Evolutionary conservation across 1,140 invertebrate species (phyloP).

Genomic region (Platyura marginata): DNA sequence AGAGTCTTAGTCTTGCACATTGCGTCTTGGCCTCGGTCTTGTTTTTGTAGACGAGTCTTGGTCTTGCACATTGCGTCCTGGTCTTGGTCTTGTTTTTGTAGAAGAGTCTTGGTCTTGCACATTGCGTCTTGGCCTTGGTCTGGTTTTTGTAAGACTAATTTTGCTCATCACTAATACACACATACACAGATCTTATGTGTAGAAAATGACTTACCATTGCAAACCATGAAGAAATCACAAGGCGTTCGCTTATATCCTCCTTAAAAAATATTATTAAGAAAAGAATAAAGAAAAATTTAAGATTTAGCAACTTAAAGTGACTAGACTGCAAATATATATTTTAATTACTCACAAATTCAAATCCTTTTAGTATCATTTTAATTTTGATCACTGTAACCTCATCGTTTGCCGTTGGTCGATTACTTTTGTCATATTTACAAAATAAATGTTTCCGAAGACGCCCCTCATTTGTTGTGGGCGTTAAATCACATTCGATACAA

Average conservation of each 20-base stretch:
- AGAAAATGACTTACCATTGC: background rate
- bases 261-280: no score
- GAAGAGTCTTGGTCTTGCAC: no score
- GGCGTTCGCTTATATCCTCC: background rate
- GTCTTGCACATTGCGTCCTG: no score
- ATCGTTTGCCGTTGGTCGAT: background rate
- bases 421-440: background rate
- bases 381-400: background rate
- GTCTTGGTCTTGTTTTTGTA: no score
- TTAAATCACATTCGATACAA: background rate
- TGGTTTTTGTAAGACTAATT: background rate
- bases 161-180: background rate
- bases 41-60: background rate
- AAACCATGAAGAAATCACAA: background rate
- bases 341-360: background rate
- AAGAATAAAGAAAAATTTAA: background rate
- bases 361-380: slow-evolving; percentile 1
- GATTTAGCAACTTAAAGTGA: background rate
- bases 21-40: no score
- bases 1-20: no score
- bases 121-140: no score
- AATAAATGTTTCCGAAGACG: background rate
- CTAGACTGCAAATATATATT: background rate
- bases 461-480: background rate
- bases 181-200: background rate